Base-by-base conservation (phyloP, 1,140 invertebrate species). In the Caenorhabditis tropicalis region DNA sequence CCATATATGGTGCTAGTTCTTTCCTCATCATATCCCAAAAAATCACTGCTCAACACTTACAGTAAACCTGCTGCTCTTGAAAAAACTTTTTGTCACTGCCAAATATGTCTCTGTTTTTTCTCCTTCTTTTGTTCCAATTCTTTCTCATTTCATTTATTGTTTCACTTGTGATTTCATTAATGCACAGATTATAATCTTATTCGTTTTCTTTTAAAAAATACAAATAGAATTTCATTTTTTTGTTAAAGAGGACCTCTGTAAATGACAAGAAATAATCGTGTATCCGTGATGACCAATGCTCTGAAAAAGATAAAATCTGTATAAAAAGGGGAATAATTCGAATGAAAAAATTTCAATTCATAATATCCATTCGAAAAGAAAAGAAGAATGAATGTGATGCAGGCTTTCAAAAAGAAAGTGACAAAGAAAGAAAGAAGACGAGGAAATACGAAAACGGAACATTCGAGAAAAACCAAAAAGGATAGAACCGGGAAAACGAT, bases 21-120 rank as follows among this genome's bases (percentile, higher is more conserved):
- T 24, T 7, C 15, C 65, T 27, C 36, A 39, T 74, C 65, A 74
- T 74, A 74, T 74, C 65, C 65, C 65, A 27, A 39, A 31, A 7
- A 65, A 53, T 81, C 48, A 51, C 16, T 81, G 79, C 79, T 81
- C 79, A 79, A 79, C n/a, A n/a, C 48, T 48, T 31, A 49, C 36
- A 27, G 39, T 31, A 49, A 49, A 43, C 74, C 48, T 48, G 21
- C 16, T 29, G 21, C 16, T 29, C 10, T 29, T 24, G 46, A 33
- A 74, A 81, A 53, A 51, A 51, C 15, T 31, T 39, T 21, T n/a
- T 15, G 12, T 53, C 79, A 81, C 79, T 53, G 46, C 79, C 79
- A 81, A 51, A 51, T 53, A 81, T 81, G 24, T 31, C 15, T n/a
- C 39, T 31, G 46, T 51, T 21, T 56, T 21, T 51, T 48, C 24